Base-by-base conservation (phyloP, 2,888 invertebrate species). In the Lacanobia wlatinum region DNA sequence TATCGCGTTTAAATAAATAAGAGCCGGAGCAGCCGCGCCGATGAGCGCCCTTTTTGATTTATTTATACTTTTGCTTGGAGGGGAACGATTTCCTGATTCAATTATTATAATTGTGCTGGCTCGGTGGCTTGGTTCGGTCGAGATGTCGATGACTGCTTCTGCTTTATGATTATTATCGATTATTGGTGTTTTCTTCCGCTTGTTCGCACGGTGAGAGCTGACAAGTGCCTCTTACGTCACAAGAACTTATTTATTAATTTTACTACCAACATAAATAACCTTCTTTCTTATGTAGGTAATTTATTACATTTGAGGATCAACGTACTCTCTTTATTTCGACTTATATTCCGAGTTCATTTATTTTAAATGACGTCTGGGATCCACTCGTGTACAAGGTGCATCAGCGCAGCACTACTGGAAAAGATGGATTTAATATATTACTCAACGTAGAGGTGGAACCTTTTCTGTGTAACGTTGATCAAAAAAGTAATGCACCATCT, bases 21-120 rank as follows among this genome's bases (percentile, higher is more conserved):
- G 83, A 84, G 83, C 84, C 84, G 70, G 64, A 84, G 85, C 87
- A 87, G 84, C 87, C 87, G 84, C 76, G 77, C 76, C 88, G 86
- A 85, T 86, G 89, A 90, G 88, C 87, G 87, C 86, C 87, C 89
- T 88, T 74, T 90, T 89, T 90, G 92, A 92, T 93, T 92, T 94
- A 93, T 94, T 93, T 92, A 93, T 93, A 91, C 87, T 86, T 84
- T 78, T 82, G 83, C 74, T 82, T 72, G 88, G 85, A 88, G 88
- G 92, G 92, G 91, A 93, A 90, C 89, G 82, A 90, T 89, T 92
- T 94, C 93, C 93, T 93, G 91, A 94, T 93, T 94, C 92, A 93
- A 94, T 94, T 93, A 94, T 92, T 92, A 90, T 92, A 92, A 93
- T 94, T 92, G 91, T 89, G 82, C 83, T 84, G 85, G 86, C 75